Evolutionary conservation across 2,797 vertebrate species (phyloP).

Genomic region (Cryptoblepharus egeriae): DNA sequence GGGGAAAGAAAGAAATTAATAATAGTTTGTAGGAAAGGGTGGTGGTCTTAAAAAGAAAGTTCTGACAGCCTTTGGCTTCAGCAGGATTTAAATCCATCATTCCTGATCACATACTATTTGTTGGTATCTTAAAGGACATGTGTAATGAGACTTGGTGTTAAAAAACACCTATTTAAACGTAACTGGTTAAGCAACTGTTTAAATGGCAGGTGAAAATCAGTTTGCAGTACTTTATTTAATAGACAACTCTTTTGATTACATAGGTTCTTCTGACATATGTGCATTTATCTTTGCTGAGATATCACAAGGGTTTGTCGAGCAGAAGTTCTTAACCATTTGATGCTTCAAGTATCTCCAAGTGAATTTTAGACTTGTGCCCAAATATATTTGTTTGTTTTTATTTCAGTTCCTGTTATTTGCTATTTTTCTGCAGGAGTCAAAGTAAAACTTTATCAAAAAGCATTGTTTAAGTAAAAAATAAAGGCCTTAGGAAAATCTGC

Average conservation of each 20-base stretch:
- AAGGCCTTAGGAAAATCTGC: too few species aligned
- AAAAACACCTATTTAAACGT: not conserved
- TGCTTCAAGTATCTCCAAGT: too few species aligned
- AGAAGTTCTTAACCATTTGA: not conserved
- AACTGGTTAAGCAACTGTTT: constrained; percentile 7
- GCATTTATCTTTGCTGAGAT: not conserved
- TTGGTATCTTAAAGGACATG: not conserved
- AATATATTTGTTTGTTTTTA: too few species aligned
- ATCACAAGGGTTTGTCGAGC: not conserved
- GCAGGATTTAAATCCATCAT: not conserved
- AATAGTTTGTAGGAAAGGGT: not conserved
- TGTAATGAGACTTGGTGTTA: not conserved
- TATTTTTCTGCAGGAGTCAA: too few species aligned
- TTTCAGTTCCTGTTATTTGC: too few species aligned
- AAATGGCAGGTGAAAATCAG: not conserved
- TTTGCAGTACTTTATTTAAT: not conserved
- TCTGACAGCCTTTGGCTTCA: not conserved
- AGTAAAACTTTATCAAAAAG: too few species aligned
- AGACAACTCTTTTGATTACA: not conserved
- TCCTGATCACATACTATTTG: not conserved
- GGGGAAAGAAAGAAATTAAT: not conserved
- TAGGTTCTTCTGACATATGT: too few species aligned
- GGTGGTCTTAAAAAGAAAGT: not conserved
- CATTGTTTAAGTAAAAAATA: too few species aligned
- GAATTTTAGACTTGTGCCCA: too few species aligned